These are phyloP conservation scores for Phalacrocorax aristotelis DNA, from an alignment of 2,113 vertebrate species.

Conservation along the genomic window DNA sequence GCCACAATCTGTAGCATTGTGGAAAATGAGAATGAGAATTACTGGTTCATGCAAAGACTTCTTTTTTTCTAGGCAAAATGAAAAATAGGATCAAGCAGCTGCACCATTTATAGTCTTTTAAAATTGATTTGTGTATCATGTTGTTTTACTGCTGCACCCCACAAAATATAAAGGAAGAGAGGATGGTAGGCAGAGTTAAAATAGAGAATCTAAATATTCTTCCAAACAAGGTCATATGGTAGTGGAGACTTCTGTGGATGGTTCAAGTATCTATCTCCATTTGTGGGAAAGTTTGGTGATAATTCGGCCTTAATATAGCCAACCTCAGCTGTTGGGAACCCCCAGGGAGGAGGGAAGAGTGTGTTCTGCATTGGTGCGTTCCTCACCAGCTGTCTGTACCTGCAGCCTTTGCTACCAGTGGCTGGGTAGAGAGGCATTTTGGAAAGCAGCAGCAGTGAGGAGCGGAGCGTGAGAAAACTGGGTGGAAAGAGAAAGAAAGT, in stretches of 20 bases:
- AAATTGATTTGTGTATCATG: not conserved
- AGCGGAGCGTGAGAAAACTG: not conserved
- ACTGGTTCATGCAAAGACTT: not conserved
- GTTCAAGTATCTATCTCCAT: not conserved
- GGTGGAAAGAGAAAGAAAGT: not conserved
- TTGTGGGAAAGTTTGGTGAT: not conserved
- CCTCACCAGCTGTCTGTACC: not conserved
- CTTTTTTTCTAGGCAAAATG: not conserved
- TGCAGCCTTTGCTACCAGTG: not conserved
- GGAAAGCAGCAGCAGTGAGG: not conserved
- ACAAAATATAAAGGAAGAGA: not conserved
- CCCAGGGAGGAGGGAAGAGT: not conserved
- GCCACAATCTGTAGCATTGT: not conserved
- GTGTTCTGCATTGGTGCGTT: not conserved
- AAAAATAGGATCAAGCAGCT: not conserved
- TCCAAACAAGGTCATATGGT: not conserved
- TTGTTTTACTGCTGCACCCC: not conserved
- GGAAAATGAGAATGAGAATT: not conserved
- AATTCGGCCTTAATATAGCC: not conserved
- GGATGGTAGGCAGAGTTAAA: not conserved
- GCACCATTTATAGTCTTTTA: not conserved
- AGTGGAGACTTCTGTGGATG: not conserved
- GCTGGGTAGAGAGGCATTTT: not conserved
- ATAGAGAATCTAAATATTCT: not conserved
- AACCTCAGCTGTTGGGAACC: not conserved